Evolutionary conservation across 1,140 invertebrate genomes (phyloP).

Genomic region (Sycobia sp.): DNA sequence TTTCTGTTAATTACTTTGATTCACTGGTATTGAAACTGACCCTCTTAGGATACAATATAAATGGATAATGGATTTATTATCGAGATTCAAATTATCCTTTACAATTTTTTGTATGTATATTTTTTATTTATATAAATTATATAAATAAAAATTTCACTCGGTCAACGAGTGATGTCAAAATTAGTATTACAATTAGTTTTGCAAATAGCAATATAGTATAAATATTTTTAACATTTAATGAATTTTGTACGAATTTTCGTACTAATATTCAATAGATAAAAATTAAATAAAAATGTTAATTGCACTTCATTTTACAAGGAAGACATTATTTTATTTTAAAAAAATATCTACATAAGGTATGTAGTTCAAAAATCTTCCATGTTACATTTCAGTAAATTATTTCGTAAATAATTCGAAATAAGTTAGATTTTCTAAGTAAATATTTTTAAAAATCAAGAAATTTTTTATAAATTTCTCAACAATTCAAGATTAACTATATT

Average conservation of each 20-base stretch:
- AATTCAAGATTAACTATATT: too few relatives aligned
- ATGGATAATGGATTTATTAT: conserved; percentile 4
- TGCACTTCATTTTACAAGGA: conserved; percentile 23
- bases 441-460: too few relatives aligned
- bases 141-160: conserved; percentile 27
- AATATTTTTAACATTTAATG: conserved; percentile 16
- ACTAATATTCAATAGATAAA: conserved; percentile 8
- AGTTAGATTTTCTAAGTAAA: too few relatives aligned
- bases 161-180: conserved; percentile 27
- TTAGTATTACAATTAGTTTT: conserved; percentile 14
- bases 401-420: too few relatives aligned
- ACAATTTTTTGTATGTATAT: conserved; percentile 13
- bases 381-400: too few relatives aligned
- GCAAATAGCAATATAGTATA: not conserved
- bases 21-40: conserved; percentile 20
- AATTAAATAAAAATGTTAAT: conserved; percentile 21
- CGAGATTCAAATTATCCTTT: conserved; percentile 8
- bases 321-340: conserved; percentile 15
- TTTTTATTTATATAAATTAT: conserved; percentile 26
- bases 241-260: conserved; percentile 14
- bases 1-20: conserved; percentile 6
- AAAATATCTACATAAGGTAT: too few relatives aligned
- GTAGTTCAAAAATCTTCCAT: too few relatives aligned
- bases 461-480: too few relatives aligned
- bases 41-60: conserved; percentile 1